Percentiles rank a stretch among this genome's conserved stretches.
Conservation (phyloP, 2,888 invertebrate species). For the Cotesia congregata region DNA sequence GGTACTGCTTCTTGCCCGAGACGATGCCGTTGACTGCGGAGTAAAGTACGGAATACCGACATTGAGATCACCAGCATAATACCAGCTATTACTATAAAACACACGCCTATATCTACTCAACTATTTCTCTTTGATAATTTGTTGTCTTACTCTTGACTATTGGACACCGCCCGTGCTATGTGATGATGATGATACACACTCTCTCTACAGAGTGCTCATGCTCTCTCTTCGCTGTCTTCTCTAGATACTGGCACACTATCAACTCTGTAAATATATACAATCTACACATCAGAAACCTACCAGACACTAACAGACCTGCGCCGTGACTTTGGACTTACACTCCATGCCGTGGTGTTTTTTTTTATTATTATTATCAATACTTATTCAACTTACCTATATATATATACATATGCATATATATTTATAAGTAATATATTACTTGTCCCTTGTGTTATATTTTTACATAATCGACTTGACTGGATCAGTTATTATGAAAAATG, state of each 20-base stretch:
- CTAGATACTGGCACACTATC: neutral
- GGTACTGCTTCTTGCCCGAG: neutral
- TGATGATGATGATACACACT: neutral
- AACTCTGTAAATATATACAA: neutral
- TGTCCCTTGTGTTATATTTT: no score
- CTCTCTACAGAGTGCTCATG: conserved; percentile 5
- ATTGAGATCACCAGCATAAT: conserved; percentile 4
- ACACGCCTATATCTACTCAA: conserved; percentile 17
- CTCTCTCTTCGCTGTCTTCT: conserved; percentile 19
- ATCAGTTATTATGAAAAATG: neutral
- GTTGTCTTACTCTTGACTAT: conserved; percentile 25
- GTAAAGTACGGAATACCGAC: neutral
- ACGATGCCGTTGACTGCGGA: conserved; percentile 31
- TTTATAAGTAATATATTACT: no score
- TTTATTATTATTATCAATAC: conserved; percentile 14
- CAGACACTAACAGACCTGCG: conserved; percentile 12
- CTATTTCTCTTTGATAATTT: conserved; percentile 13
- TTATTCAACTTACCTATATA: neutral
- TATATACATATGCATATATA: no score
- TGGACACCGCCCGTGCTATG: conserved; percentile 1
- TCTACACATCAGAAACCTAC: neutral
- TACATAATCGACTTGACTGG: neutral
- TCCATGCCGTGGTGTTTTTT: neutral
- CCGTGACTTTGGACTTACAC: conserved; percentile 8
- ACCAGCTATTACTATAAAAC: neutral